Percentiles rank a stretch among this genome's conserved stretches.
Evolutionary conservation across 2,797 vertebrate species (phyloP).

Genomic region (Champsocephalus esox): DNA sequence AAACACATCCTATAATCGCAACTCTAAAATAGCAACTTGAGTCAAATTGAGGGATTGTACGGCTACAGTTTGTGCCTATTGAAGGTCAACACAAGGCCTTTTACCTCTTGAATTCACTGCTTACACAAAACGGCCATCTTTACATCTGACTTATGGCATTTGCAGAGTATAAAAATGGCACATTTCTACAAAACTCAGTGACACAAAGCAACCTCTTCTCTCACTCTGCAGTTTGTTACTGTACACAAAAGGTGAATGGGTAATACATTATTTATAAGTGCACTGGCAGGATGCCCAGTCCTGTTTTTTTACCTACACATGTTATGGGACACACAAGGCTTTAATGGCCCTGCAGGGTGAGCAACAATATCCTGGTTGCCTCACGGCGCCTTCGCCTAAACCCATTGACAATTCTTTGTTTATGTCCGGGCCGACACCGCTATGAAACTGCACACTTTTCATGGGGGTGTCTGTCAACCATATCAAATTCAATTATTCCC

Average conservation of each 20-base stretch:
- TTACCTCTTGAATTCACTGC: conserved; percentile 1
- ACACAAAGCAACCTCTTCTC: conserved; percentile 11
- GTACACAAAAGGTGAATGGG: conserved; percentile 49
- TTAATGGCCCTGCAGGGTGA: conserved; percentile 19
- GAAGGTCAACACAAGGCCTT: conserved; percentile 20
- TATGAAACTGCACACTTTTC: conserved; percentile 50
- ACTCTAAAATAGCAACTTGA: conserved; percentile 11
- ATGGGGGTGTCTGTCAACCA: conserved; percentile 65
- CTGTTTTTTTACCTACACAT: conserved; percentile 57
- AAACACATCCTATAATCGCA: conserved; percentile 35
- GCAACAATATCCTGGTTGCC: conserved; percentile 18
- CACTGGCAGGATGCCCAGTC: conserved; percentile 18
- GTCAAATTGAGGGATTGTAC: conserved; percentile 6
- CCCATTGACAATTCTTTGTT: conserved; percentile 63
- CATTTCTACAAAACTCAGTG: conserved; percentile 2
- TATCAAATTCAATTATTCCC: conserved; percentile 73
- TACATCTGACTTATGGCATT: conserved; percentile 13
- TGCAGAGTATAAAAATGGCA: conserved; percentile 19
- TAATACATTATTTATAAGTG: conserved; percentile 55
- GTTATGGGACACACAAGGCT: conserved; percentile 28
- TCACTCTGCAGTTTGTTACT: conserved; percentile 32
- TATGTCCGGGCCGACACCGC: conserved; percentile 30
- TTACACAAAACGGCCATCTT: conserved; percentile 15
- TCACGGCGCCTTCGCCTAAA: conserved; percentile 8
- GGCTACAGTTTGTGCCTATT: conserved; percentile 8